Evolutionary conservation across 2,113 vertebrate genomes (phyloP).

Genomic region (Pitta sordida): DNA sequence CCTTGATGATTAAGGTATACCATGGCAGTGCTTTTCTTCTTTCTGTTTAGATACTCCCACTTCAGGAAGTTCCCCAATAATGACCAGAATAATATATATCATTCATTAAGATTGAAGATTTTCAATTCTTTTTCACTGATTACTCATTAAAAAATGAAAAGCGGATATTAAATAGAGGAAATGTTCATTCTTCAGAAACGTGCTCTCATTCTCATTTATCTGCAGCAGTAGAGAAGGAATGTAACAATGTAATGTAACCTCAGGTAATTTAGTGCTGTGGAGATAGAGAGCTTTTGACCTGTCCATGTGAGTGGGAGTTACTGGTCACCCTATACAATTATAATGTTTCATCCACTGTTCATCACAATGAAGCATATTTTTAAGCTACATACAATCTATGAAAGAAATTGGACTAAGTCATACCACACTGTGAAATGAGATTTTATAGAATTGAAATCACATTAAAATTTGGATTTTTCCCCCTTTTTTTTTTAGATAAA

Average conservation of each 20-base stretch:
- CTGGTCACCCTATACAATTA: background rate
- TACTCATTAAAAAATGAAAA: background rate
- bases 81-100: background rate
- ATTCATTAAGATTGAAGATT: background rate
- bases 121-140: background rate
- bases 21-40: background rate
- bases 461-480: background rate
- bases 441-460: background rate
- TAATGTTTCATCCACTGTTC: background rate
- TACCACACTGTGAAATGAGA: background rate
- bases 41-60: background rate
- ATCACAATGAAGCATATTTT: background rate
- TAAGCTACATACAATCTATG: background rate
- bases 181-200: background rate
- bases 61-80: conserved; percentile 7
- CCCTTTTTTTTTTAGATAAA: background rate
- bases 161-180: background rate
- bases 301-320: background rate
- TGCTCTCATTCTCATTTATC: background rate
- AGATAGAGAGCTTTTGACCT: background rate
- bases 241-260: background rate
- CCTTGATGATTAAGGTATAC: conserved; percentile 18
- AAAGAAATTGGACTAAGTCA: background rate
- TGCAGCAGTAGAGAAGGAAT: background rate
- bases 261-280: background rate